Evolutionary conservation across 2,797 vertebrate species (phyloP).

Genomic region (Urocyon cinereoargenteus): DNA sequence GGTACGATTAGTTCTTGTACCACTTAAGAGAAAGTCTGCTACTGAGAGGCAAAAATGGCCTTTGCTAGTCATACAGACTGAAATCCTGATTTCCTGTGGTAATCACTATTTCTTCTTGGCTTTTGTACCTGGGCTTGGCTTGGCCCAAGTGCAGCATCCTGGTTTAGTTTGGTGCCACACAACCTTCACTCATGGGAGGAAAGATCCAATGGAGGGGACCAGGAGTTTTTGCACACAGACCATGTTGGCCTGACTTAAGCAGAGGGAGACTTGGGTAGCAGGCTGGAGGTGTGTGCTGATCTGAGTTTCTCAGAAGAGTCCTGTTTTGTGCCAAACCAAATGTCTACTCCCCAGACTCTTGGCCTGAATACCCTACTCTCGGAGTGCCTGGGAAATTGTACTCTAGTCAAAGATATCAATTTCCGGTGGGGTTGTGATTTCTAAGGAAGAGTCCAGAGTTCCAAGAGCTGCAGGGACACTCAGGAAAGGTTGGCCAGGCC

Average conservation of each 20-base stretch:
- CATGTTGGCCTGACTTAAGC: neutral
- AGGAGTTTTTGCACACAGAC: neutral
- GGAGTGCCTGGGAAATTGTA: neutral
- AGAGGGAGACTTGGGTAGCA: neutral
- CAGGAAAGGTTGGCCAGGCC: neutral
- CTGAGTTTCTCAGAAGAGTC: conserved; percentile 22
- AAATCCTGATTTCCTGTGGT: conserved; percentile 59
- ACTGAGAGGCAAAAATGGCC: neutral
- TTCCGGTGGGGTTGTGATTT: neutral
- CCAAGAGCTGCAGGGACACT: neutral
- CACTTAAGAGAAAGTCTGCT: conserved; percentile 31
- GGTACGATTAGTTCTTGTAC: neutral
- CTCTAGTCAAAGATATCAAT: neutral
- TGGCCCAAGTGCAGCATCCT: neutral
- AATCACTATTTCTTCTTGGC: conserved; percentile 32
- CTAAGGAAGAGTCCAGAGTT: neutral
- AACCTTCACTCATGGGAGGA: neutral
- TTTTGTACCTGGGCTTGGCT: conserved; percentile 56
- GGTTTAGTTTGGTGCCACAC: neutral
- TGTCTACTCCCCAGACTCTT: neutral
- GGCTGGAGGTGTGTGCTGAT: neutral
- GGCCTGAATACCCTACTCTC: neutral
- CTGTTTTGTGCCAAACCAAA: neutral
- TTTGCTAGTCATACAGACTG: conserved; percentile 43
- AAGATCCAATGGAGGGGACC: neutral